phyloP scores from a whole-genome alignment of 2,797 vertebrate species.

The Oryzias dopingdopingensis region DNA sequence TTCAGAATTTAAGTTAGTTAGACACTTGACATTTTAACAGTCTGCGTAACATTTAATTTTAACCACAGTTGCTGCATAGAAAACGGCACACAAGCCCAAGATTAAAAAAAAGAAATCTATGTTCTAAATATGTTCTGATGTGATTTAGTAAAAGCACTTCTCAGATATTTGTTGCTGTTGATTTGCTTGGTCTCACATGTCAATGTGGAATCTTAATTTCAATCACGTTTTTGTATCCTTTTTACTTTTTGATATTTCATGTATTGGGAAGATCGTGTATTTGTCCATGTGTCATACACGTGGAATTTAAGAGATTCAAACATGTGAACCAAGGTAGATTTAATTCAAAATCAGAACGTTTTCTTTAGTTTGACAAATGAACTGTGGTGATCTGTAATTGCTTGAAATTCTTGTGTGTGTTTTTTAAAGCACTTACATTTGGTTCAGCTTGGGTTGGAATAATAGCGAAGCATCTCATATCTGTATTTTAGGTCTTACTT shows the following conservation, averaged over 20 bases:
- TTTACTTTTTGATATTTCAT: neutral
- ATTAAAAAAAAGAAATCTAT: conserved; percentile 11
- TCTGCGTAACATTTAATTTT: conserved; percentile 2
- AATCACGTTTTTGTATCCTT: neutral
- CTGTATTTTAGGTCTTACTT: conserved; percentile 29
- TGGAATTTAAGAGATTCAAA: conserved; percentile 6
- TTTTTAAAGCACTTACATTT: conserved; percentile 35
- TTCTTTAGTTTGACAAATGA: conserved; percentile 6
- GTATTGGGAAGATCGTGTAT: neutral
- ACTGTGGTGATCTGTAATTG: conserved; percentile 33
- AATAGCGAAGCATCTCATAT: conserved; percentile 21
- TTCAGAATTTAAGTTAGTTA: conserved; percentile 9
- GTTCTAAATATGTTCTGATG: too few relatives aligned
- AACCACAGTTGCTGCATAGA: conserved; percentile 7
- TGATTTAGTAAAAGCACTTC: too few relatives aligned
- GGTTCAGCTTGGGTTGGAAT: conserved; percentile 24
- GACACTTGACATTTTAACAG: conserved; percentile 5
- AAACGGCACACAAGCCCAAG: conserved; percentile 23
- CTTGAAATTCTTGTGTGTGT: conserved; percentile 27
- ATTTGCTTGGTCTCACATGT: too few relatives aligned
- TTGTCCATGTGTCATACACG: neutral
- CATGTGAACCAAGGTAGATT: conserved; percentile 16
- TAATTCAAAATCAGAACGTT: conserved; percentile 12
- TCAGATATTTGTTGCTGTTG: too few relatives aligned
- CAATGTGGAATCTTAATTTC: conserved; percentile 6